phyloP scores from a whole-genome alignment of 2,797 vertebrate genomes.

The Prunella strophiata region DNA sequence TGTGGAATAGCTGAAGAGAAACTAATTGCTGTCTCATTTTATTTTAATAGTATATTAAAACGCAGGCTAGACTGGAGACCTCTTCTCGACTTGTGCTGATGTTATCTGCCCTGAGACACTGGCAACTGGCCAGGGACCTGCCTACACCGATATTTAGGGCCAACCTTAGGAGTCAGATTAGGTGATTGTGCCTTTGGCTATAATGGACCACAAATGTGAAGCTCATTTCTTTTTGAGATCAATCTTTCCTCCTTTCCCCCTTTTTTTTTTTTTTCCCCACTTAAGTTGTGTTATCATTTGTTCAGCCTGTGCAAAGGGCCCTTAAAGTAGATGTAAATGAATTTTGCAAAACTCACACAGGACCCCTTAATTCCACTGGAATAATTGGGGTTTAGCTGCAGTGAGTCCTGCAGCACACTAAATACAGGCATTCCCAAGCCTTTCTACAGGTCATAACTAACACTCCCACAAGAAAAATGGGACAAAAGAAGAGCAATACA shows the following conservation, averaged over 20 bases:
- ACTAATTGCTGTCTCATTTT: constrained; percentile 74
- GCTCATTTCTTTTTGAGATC: constrained; percentile 31
- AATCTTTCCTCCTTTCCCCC: neutral
- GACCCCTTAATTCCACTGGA: constrained; percentile 29
- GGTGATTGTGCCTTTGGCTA: constrained; percentile 42
- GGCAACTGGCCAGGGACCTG: constrained; percentile 54
- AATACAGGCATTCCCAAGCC: constrained; percentile 14
- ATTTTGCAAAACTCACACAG: constrained; percentile 50
- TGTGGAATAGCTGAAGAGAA: constrained; percentile 70
- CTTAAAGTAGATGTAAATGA: constrained; percentile 32
- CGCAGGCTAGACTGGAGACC: constrained; percentile 37
- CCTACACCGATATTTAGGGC: constrained; percentile 46
- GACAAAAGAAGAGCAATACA: accelerated
- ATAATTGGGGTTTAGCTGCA: constrained; percentile 17
- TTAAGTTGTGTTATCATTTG: constrained; percentile 18
- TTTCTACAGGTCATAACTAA: neutral
- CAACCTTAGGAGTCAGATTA: constrained; percentile 57
- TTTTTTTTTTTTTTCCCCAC: neutral
- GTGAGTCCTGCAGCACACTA: constrained; percentile 5
- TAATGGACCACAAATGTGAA: constrained; percentile 35
- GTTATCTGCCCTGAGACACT: constrained; percentile 58
- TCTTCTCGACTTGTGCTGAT: constrained; percentile 59
- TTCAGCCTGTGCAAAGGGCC: neutral
- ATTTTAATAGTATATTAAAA: constrained; percentile 71
- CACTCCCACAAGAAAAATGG: neutral